Conservation (phyloP, 35 echinoderm and acorn worm genomes). For the Hemicentrotus pulcherrimus region DNA sequence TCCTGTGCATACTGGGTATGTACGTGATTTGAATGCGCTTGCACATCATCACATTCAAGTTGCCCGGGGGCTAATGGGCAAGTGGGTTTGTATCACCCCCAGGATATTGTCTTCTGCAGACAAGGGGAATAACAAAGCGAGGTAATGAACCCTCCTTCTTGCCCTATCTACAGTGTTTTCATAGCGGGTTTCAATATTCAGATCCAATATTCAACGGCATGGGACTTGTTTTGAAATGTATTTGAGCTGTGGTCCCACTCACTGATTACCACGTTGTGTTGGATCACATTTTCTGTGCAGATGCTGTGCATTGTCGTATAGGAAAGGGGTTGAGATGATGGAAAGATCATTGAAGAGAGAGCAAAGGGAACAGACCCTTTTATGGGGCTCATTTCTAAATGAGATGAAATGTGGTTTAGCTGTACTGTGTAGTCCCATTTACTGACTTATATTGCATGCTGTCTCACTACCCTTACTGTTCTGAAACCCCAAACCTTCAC, state of each 20-base stretch:
- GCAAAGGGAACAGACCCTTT: background rate
- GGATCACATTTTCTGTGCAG: background rate
- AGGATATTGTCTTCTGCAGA: background rate
- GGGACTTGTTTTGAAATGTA: background rate
- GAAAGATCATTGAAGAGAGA: background rate
- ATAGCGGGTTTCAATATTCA: slow-evolving; percentile 13
- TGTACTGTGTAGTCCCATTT: background rate
- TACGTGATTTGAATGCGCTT: background rate
- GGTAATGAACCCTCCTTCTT: slow-evolving; percentile 9
- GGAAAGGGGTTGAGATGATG: no score
- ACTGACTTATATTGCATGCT: background rate
- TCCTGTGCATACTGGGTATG: background rate
- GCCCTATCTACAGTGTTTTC: background rate
- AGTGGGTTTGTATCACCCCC: background rate
- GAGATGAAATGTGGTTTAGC: background rate
- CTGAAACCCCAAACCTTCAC: no score
- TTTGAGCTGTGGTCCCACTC: background rate
- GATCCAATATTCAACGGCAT: background rate
- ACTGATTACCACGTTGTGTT: background rate
- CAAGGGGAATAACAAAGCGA: background rate
- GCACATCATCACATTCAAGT: background rate
- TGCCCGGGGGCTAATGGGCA: background rate
- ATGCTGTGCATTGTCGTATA: background rate
- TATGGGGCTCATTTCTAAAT: background rate
- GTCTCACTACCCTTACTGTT: background rate